Percentiles rank a stretch among this genome's conserved stretches.
phyloP scores from a whole-genome alignment of 2,113 vertebrate genomes.

The Cryptoleucopteryx plumbea region DNA sequence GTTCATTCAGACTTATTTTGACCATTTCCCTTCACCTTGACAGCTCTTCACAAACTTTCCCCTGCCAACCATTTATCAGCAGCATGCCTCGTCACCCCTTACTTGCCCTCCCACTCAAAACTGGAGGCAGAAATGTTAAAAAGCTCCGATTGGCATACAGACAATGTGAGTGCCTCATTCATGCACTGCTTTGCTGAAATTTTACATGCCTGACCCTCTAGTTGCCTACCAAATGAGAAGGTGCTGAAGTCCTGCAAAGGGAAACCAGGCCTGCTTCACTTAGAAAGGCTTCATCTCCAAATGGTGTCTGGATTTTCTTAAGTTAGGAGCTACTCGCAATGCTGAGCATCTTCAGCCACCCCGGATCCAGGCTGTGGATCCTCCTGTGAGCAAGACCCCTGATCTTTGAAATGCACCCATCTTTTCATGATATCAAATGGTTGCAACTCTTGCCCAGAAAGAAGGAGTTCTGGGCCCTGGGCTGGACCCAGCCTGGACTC shows the following conservation, averaged over 20 bases:
- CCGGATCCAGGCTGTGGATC: neutral
- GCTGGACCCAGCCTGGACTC: neutral
- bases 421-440: neutral
- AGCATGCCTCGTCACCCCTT: neutral
- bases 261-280: fast-evolving
- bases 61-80: neutral
- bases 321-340: neutral
- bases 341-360: neutral
- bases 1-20: neutral
- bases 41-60: neutral
- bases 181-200: neutral
- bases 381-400: neutral
- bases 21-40: neutral
- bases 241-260: neutral
- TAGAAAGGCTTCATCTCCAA: neutral
- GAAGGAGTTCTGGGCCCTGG: neutral
- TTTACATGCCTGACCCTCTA: neutral
- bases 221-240: neutral
- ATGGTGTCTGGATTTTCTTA: neutral
- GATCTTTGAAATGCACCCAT: neutral
- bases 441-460: neutral
- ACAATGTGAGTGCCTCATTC: fast-evolving
- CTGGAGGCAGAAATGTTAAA: neutral
- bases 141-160: neutral
- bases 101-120: neutral